Percentiles rank a stretch among this genome's conserved stretches.
Conservation (phyloP, 1,140 invertebrate species). For the Mamestra configurata region DNA sequence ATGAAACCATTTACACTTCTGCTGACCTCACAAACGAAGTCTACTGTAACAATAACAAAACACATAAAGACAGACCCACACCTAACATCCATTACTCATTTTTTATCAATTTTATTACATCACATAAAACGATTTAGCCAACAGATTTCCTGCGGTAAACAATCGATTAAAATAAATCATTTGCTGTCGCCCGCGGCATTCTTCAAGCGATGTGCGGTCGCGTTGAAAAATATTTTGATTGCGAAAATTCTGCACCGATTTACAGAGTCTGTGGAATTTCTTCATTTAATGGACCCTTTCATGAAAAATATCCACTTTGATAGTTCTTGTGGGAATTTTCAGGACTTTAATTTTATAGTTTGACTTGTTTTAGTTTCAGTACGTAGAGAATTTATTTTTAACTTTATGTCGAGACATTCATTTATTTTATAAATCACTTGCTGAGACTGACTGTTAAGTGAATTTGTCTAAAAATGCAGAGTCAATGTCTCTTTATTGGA, state of each 20-base stretch:
- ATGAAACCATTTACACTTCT: conserved; percentile 11
- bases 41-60: conserved; percentile 17
- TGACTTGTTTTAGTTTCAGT: not conserved
- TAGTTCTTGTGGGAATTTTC: not conserved
- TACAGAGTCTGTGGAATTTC: conserved; percentile 36
- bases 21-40: conserved; percentile 8
- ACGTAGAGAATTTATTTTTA: not conserved
- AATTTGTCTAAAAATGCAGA: no score
- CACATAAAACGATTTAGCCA: conserved; percentile 57
- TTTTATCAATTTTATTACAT: conserved; percentile 57
- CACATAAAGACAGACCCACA: conserved; percentile 11
- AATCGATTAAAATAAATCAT: conserved; percentile 59
- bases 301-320: not conserved
- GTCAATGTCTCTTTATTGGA: no score
- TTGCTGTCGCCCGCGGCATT: conserved; percentile 18
- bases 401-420: no score
- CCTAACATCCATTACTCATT: conserved; percentile 26
- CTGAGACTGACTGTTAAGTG: no score
- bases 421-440: no score
- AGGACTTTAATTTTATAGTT: not conserved
- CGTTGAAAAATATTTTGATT: conserved; percentile 45
- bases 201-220: conserved; percentile 16
- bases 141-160: conserved; percentile 56
- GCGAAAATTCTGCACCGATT: conserved; percentile 43
- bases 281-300: conserved; percentile 36